A percentile compares a stretch with the other conserved stretches of the same genome.
Evolutionary conservation across 2,113 vertebrate species (phyloP).

Genomic region (Aptenodytes patagonicus): DNA sequence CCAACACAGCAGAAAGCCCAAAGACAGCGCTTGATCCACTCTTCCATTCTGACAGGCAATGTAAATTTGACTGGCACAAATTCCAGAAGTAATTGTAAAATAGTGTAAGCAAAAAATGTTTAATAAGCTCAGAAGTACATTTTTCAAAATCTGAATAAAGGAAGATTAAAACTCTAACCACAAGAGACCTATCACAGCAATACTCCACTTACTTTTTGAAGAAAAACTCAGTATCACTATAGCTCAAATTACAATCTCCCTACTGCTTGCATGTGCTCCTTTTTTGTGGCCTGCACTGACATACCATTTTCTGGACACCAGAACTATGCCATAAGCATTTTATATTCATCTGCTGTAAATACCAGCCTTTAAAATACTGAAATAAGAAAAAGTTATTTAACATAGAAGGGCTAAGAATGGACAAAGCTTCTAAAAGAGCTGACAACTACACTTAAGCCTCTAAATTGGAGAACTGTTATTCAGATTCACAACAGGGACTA

Average conservation of each 20-base stretch:
- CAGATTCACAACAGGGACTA: background rate
- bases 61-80: constrained; percentile 63
- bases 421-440: background rate
- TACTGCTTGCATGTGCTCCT: background rate
- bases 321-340: background rate
- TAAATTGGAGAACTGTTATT: background rate
- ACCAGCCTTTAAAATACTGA: background rate
- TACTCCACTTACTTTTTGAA: background rate
- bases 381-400: background rate
- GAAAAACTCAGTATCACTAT: background rate
- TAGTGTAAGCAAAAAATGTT: background rate
- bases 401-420: background rate
- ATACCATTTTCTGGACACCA: background rate
- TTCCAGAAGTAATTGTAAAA: background rate
- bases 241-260: background rate
- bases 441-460: background rate
- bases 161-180: background rate
- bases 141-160: background rate
- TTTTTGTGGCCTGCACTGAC: background rate
- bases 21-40: constrained; percentile 71
- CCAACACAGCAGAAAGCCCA: constrained; percentile 75
- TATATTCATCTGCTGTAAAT: background rate
- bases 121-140: background rate
- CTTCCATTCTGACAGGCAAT: constrained; percentile 67
- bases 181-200: background rate